A percentile compares a stretch with the other conserved stretches of the same genome.
These are phyloP conservation scores for Potamilus streckersoni DNA, from an alignment of 1,140 invertebrate genomes.

Conservation along the genomic window DNA sequence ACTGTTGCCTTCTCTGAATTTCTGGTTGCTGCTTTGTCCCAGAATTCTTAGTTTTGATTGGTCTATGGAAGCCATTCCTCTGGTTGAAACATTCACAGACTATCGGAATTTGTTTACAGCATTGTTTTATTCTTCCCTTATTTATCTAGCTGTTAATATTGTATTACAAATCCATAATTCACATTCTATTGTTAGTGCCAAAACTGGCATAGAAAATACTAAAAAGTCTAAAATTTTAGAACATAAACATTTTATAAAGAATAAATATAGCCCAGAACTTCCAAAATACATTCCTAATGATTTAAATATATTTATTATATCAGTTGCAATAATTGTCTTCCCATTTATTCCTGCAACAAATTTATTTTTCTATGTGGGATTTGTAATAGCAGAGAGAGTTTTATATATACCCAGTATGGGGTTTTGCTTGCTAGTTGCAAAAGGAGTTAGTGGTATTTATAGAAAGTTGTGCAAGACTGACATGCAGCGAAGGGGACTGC, in stretches of 20 bases:
- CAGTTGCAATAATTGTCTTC: conserved; percentile 84
- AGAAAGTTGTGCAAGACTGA: conserved; percentile 19
- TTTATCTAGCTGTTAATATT: conserved; percentile 53
- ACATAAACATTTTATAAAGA: too few relatives aligned
- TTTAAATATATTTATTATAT: conserved; percentile 48
- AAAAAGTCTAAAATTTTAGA: too few relatives aligned
- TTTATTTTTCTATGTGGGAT: conserved; percentile 97
- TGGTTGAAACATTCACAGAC: conserved; percentile 86
- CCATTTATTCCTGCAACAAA: conserved; percentile 98
- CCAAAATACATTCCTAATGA: too few relatives aligned
- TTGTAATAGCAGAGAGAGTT: conserved; percentile 95
- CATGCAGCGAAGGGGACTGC: conserved; percentile 18
- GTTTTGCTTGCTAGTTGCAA: conserved; percentile 90
- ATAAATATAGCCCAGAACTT: too few relatives aligned
- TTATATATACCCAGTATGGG: conserved; percentile 98
- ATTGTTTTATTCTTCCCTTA: conserved; percentile 76
- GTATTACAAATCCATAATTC: conserved; percentile 13
- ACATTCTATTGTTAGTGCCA: background rate
- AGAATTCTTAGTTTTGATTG: conserved; percentile 95
- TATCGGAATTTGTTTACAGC: conserved; percentile 85
- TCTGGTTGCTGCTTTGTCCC: conserved; percentile 90
- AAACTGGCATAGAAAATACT: background rate
- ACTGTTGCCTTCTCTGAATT: conserved; percentile 89
- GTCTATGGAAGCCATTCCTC: conserved; percentile 96
- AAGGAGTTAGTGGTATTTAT: conserved; percentile 49